These are phyloP conservation scores for Erythrocercus mccallii DNA, from an alignment of 2,113 vertebrate genomes.

Conservation along the genomic window DNA sequence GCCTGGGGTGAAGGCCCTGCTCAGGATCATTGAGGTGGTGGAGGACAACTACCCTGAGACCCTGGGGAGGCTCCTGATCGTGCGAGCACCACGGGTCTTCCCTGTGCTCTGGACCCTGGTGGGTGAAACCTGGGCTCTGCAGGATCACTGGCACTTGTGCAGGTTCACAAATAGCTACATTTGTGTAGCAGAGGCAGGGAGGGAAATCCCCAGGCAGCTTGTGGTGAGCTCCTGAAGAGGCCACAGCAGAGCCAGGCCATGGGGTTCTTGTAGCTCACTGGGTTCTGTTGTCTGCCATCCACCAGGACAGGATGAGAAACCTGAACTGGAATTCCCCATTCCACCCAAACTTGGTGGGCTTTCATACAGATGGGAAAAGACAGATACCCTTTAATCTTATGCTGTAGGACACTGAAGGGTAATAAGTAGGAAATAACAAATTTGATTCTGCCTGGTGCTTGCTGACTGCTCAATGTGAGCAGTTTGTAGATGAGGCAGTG, in stretches of 20 bases:
- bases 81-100: conserved; percentile 81
- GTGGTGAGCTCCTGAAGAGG: background rate
- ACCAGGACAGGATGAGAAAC: background rate
- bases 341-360: background rate
- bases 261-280: background rate
- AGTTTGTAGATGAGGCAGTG: background rate
- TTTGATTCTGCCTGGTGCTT: background rate
- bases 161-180: background rate
- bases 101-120: conserved; percentile 87
- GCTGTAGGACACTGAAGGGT: background rate
- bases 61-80: conserved; percentile 80
- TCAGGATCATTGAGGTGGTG: conserved; percentile 83
- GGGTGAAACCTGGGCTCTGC: background rate
- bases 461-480: background rate
- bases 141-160: background rate
- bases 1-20: conserved; percentile 82
- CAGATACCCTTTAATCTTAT: background rate
- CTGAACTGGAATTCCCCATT: background rate
- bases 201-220: background rate
- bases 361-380: background rate
- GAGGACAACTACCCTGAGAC: conserved; percentile 86
- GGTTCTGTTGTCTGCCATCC: background rate
- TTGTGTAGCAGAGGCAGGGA: background rate
- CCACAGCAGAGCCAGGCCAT: background rate
- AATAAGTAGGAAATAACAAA: background rate